Conservation (phyloP, 2,888 invertebrate species). For the Parnassius mnemosyne region DNA sequence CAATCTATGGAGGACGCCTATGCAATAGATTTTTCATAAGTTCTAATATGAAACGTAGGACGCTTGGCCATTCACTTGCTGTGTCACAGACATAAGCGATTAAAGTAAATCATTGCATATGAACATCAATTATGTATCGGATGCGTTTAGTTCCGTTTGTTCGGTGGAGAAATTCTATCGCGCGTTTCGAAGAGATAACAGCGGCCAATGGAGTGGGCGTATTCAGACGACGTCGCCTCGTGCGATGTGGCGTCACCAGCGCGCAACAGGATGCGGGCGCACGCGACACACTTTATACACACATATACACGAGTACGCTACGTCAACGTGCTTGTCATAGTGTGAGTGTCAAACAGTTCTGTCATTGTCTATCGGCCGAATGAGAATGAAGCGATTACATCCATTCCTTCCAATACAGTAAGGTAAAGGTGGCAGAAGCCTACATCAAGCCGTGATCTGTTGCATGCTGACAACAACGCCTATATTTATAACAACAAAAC, state of each 20-base stretch:
- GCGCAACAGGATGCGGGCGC: constrained; percentile 70
- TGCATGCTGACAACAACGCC: too few species aligned
- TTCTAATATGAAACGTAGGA: too few species aligned
- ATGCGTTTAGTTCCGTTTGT: constrained; percentile 64
- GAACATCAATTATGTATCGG: constrained; percentile 26
- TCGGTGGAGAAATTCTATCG: constrained; percentile 72
- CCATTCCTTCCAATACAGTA: too few species aligned
- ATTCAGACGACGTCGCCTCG: constrained; percentile 65
- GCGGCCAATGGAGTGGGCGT: constrained; percentile 65
- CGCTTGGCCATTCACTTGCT: too few species aligned
- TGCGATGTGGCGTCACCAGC: constrained; percentile 64
- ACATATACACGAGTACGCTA: constrained; percentile 12
- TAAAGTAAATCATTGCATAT: constrained; percentile 5
- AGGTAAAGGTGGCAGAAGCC: too few species aligned
- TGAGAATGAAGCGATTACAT: too few species aligned
- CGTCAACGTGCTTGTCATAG: neutral
- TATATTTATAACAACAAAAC: too few species aligned
- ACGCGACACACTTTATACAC: constrained; percentile 57
- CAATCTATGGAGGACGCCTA: too few species aligned
- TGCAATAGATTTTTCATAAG: too few species aligned
- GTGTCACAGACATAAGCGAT: neutral
- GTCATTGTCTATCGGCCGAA: too few species aligned
- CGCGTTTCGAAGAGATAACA: constrained; percentile 65
- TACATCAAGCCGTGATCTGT: too few species aligned
- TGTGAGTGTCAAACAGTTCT: too few species aligned